These are phyloP conservation scores for Lacanobia oleracea DNA, from an alignment of 2,888 invertebrate species.

Conservation along the genomic window DNA sequence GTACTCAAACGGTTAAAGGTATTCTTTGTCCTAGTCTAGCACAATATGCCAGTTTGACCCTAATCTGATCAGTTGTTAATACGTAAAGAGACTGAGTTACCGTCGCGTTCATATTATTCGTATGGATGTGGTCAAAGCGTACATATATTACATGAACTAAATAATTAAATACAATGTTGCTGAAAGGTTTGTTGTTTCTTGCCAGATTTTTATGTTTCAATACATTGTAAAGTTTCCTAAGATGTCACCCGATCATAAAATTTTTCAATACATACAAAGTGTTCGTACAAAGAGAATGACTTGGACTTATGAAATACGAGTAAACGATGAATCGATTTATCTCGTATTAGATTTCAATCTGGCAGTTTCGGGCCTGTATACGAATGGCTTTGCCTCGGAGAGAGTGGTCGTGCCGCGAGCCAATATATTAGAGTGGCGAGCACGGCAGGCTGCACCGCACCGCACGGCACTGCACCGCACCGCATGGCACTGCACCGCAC, in stretches of 20 bases:
- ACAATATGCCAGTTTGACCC: too few species aligned
- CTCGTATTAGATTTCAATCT: slow-evolving; percentile 20
- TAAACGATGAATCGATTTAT: background rate
- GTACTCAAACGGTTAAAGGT: too few species aligned
- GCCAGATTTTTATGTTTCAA: background rate
- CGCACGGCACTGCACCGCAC: background rate
- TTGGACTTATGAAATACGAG: background rate
- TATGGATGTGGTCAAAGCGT: too few species aligned
- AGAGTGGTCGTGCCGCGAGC: background rate
- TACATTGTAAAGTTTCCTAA: background rate
- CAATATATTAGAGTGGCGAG: slow-evolving; percentile 27
- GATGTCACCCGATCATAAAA: background rate
- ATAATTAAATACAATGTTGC: background rate
- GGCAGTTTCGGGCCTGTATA: slow-evolving; percentile 6
- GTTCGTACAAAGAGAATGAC: background rate
- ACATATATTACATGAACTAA: too few species aligned
- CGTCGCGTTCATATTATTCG: too few species aligned
- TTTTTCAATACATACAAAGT: background rate
- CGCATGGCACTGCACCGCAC: background rate
- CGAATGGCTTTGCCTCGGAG: background rate
- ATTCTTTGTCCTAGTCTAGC: too few species aligned
- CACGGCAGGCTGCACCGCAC: background rate
- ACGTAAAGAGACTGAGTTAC: too few species aligned
- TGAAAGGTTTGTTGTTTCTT: slow-evolving; percentile 1
- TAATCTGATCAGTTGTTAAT: too few species aligned